A percentile compares a stretch with the other conserved stretches of the same genome.
Conservation (phyloP, 2,113 vertebrate species). For the Saimiri boliviensis region DNA sequence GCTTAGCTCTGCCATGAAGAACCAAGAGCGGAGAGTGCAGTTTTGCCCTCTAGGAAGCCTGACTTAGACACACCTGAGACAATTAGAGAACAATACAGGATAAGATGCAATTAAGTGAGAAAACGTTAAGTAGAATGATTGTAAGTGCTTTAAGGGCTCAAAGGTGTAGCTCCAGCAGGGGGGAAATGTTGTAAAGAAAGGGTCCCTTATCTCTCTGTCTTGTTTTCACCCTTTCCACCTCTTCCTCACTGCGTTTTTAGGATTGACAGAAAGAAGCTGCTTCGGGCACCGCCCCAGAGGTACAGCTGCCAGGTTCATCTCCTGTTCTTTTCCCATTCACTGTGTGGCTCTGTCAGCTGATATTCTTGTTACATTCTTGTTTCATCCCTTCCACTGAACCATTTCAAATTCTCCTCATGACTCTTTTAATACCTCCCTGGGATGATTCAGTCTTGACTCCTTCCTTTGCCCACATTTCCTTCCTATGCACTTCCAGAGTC, state of each 20-base stretch:
- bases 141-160: background rate
- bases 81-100: slow-evolving; percentile 26
- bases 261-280: background rate
- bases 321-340: background rate
- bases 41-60: slow-evolving; percentile 40
- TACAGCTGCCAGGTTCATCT: fast-evolving
- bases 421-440: background rate
- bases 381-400: background rate
- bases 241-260: background rate
- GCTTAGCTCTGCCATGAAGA: slow-evolving; percentile 18
- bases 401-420: background rate
- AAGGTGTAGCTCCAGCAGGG: background rate
- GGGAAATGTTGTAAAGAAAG: background rate
- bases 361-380: background rate
- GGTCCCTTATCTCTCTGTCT: background rate
- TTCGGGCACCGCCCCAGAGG: fast-evolving
- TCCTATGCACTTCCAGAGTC: background rate
- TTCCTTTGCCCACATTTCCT: background rate
- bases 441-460: background rate
- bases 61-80: slow-evolving; percentile 24
- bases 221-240: background rate
- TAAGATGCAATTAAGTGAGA: background rate
- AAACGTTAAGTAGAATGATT: background rate
- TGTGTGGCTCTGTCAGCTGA: background rate
- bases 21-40: background rate